These are phyloP conservation scores for Leguminivora glycinivorella DNA, from an alignment of 1,140 invertebrate species.

Conservation along the genomic window DNA sequence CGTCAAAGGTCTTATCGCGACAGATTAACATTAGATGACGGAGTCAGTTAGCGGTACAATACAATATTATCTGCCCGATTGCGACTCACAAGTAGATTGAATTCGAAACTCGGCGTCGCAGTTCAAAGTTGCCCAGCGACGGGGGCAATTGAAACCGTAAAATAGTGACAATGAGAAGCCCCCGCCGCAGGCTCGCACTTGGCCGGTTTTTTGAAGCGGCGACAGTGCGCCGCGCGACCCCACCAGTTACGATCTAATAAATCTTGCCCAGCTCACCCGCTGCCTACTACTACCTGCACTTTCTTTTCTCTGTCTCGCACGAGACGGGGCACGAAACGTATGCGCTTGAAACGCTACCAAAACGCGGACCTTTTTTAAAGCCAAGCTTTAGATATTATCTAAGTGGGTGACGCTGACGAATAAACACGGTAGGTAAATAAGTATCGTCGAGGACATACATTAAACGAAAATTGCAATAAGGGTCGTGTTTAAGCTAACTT, in stretches of 20 bases:
- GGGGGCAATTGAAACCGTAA: constrained; percentile 4
- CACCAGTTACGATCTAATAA: constrained; percentile 71
- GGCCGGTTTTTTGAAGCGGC: constrained; percentile 36
- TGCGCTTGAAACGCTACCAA: constrained; percentile 40
- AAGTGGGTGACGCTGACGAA: constrained; percentile 26
- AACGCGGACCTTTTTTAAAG: constrained; percentile 43
- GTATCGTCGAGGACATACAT: background rate
- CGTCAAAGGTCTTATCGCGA: background rate
- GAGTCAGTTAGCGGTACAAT: background rate
- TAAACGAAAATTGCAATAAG: background rate
- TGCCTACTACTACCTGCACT: constrained; percentile 65
- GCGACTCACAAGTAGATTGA: background rate
- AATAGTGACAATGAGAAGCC: constrained; percentile 21
- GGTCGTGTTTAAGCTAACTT: background rate
- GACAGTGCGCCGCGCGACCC: constrained; percentile 50
- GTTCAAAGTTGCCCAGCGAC: constrained; percentile 1
- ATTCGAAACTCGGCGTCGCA: background rate
- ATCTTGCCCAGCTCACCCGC: constrained; percentile 54
- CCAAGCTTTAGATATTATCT: constrained; percentile 26
- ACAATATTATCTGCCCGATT: background rate
- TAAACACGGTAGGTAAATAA: constrained; percentile 18
- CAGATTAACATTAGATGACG: constrained; percentile 7
- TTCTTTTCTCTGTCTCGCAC: constrained; percentile 69
- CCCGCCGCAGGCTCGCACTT: constrained; percentile 21
- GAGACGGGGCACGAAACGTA: constrained; percentile 43